These are phyloP conservation scores for Pipistrellus pygmaeus DNA, from an alignment of 2,797 vertebrate genomes.

Conservation along the genomic window DNA sequence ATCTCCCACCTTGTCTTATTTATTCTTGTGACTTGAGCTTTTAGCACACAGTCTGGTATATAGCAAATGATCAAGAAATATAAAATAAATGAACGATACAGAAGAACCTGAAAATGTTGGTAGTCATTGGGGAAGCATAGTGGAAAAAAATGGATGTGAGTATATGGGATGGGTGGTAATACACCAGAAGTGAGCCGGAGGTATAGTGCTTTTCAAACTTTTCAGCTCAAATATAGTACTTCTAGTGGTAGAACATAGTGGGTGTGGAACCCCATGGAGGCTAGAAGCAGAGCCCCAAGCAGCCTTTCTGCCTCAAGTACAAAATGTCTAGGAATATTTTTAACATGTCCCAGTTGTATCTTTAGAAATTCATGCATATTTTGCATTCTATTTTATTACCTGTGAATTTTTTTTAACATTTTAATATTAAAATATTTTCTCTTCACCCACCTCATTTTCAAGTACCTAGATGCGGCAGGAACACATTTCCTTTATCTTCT, in stretches of 20 bases:
- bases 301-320: neutral
- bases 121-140: neutral
- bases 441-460: neutral
- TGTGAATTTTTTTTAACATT: neutral
- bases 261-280: neutral
- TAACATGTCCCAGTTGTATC: conserved; percentile 27
- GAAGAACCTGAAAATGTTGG: conserved; percentile 42
- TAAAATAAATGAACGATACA: neutral
- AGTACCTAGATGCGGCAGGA: neutral
- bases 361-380: conserved; percentile 52
- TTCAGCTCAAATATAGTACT: neutral
- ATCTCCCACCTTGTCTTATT: neutral
- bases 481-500: conserved; percentile 16
- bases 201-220: neutral
- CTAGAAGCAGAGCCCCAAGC: neutral
- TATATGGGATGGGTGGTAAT: neutral
- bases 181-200: neutral
- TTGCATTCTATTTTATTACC: conserved; percentile 43
- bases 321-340: conserved; percentile 15
- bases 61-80: conserved; percentile 22
- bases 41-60: neutral
- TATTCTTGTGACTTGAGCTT: neutral
- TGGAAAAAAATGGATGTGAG: conserved; percentile 43
- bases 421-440: conserved; percentile 37
- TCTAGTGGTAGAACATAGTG: neutral